These are phyloP conservation scores for Plestiodon gilberti DNA, from an alignment of 2,113 vertebrate species.

Conservation along the genomic window DNA sequence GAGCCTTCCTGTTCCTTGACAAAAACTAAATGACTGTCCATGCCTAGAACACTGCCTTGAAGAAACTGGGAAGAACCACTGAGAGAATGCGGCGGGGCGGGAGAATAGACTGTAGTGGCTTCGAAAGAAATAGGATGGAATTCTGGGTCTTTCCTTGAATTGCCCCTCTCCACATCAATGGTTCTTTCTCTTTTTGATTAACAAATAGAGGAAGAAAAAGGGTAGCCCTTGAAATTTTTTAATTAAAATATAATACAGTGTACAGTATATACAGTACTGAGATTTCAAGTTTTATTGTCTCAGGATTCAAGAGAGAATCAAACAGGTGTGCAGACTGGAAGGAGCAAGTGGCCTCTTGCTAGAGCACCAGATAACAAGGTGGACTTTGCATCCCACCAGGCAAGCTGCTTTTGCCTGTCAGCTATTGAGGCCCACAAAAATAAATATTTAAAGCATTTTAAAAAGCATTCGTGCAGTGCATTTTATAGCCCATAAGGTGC, in stretches of 20 bases:
- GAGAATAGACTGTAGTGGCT: not conserved
- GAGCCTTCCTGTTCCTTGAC: fast-evolving
- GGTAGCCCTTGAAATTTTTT: not conserved
- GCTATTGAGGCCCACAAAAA: not conserved
- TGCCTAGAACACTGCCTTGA: no score
- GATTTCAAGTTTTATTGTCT: not conserved
- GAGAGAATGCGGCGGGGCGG: not conserved
- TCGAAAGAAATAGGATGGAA: not conserved
- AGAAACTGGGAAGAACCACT: not conserved
- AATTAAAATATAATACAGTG: not conserved
- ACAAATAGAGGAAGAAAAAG: not conserved
- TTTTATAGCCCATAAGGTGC: no score
- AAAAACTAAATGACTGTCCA: no score
- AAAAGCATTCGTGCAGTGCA: no score
- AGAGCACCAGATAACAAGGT: not conserved
- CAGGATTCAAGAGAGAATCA: no score
- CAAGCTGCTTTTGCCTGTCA: not conserved
- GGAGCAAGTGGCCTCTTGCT: no score
- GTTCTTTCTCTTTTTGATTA: not conserved
- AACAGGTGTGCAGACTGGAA: not conserved
- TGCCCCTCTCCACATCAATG: not conserved
- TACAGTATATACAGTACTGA: no score
- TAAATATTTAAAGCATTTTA: not conserved
- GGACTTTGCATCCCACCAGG: not conserved
- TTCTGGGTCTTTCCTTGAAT: not conserved